Base-by-base conservation (phyloP, 2,113 vertebrate species). In the Glaucidium brasilianum region DNA sequence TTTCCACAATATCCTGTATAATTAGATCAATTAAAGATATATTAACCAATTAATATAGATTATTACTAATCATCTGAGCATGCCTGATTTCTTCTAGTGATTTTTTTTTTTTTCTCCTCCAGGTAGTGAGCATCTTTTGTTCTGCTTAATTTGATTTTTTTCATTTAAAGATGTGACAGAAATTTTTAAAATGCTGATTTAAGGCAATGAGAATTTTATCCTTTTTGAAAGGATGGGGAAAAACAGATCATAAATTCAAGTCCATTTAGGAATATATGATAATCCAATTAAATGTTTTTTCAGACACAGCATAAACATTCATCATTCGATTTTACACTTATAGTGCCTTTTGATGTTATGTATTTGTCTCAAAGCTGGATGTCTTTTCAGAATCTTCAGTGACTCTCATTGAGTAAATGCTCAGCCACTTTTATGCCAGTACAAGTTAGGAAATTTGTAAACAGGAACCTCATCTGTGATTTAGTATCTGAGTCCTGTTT, bases 351-450 rank as follows among this genome's bases (percentile, higher is more conserved):
- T 58, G 14, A 2, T 62, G 27, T 50, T 90, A 56, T 0, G 8
- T 27, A 23, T 87, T 66, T 68, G n/a, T 85, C 85, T 93, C 59
- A 83, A 55, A 89, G 34, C 52, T 66, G 59, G 29, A 16, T 66
- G 18, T 21, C 30, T 78, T 69, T 82, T 92, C 53, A 76, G 43
- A 80, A 21, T 32, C 56, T 63, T 72, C 30, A 26, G 43, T 91
- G 63, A 11, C 15, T 79, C 25, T 83, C 53, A 41, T 1, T 59
- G 25, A 71, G 30, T 72, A 72, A 85, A 75, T 41, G 3, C 6
- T 68, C 0, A 0, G 30, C 15, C n/a, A 26, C 11, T 49, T 56
- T 18, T 16, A 8, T 23, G 30, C 29, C 59, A 55, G 22, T 58
- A 34, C 9, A 75, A 64, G 30, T 2, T 47, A 58, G 68, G 18